Base-by-base conservation (phyloP, 2,797 vertebrate species). In the Botia almorhae region DNA sequence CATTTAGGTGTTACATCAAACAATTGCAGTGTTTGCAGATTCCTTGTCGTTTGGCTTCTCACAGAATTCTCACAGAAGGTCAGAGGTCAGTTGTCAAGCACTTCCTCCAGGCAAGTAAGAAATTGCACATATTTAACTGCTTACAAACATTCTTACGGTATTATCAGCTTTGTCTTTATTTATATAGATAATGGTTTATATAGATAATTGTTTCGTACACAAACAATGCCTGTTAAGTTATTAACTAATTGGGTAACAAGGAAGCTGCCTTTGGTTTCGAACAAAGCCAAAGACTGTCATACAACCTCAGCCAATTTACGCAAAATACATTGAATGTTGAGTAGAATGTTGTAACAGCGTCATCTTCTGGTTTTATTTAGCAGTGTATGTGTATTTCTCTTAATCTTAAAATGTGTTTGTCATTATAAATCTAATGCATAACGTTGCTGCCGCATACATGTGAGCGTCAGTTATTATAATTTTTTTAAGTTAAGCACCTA, bases 1-100 rank as follows among this genome's bases (percentile, higher is more conserved):
- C 78, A 73, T 48, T 14, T 16, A 61, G 11, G 71, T 85, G 78
- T 79, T 53, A 83, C 46, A 29, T 74, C 71, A 85, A 72, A 85
- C 61, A 78, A n/a, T 46, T 8, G 65, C 48, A 5, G 39, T 53
- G 36, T 70, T 67, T 78, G 78, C 51, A 60, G 65, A 78, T 80
- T 80, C 77, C 50, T 67, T 19, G n/a, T 71, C 48, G 39, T 53
- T 36, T 71, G 80, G 46, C 76, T 65, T 74, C 2, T 26, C 23
- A 26, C 19, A 36, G 69, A 33, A 33, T 36, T 79, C 21, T 65
- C 23, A 64, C 23, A n/a, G 26, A 19, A 51, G 71, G 65, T 76
- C 72, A 79, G 36, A 78, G 71, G 46, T 72, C 81, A 74, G 29
- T 10, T 74, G 53, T 76, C 17, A 68, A 39, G 26, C 64, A 46